phyloP scores from a whole-genome alignment of 1,140 invertebrate genomes.

The Psilanteris sp. region DNA sequence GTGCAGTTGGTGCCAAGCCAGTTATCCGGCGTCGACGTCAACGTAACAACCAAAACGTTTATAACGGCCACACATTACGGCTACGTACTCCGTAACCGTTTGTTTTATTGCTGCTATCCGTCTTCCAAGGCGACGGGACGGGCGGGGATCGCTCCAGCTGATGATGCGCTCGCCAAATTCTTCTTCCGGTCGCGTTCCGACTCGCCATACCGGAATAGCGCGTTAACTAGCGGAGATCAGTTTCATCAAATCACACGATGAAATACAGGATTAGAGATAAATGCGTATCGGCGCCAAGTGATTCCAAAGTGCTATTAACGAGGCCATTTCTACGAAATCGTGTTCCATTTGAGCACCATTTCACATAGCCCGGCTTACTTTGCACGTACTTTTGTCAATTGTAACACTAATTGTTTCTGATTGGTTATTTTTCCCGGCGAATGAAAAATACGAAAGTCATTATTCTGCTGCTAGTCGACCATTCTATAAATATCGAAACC shows the following conservation, averaged over 20 bases:
- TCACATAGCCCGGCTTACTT: slow-evolving; percentile 23
- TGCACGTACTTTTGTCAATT: slow-evolving; percentile 30
- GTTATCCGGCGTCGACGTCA: slow-evolving; percentile 68
- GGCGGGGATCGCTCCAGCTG: slow-evolving; percentile 38
- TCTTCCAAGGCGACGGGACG: slow-evolving; percentile 59
- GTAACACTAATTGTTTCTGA: slow-evolving; percentile 25
- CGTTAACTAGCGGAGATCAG: slow-evolving; percentile 54
- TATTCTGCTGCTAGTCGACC: no score
- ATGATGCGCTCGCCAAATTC: slow-evolving; percentile 68
- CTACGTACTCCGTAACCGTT: slow-evolving; percentile 57
- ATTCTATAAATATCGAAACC: no score
- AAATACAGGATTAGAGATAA: slow-evolving; percentile 61
- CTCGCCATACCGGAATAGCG: slow-evolving; percentile 46
- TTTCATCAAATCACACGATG: slow-evolving; percentile 63
- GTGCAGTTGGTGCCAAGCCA: slow-evolving; percentile 70
- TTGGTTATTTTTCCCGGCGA: background rate
- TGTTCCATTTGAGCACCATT: slow-evolving; percentile 30
- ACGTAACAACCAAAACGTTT: slow-evolving; percentile 72
- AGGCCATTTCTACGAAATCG: slow-evolving; percentile 44
- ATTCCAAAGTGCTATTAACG: slow-evolving; percentile 56
- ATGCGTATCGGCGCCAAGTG: slow-evolving; percentile 47
- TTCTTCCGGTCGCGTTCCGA: slow-evolving; percentile 65
- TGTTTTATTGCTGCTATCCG: slow-evolving; percentile 71
- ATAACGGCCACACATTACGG: slow-evolving; percentile 71
- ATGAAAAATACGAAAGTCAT: no score